Percentiles rank a stretch among this genome's conserved stretches.
These are phyloP conservation scores for Odontamblyopus lacepedii DNA, from an alignment of 2,797 vertebrate genomes.

Conservation along the genomic window DNA sequence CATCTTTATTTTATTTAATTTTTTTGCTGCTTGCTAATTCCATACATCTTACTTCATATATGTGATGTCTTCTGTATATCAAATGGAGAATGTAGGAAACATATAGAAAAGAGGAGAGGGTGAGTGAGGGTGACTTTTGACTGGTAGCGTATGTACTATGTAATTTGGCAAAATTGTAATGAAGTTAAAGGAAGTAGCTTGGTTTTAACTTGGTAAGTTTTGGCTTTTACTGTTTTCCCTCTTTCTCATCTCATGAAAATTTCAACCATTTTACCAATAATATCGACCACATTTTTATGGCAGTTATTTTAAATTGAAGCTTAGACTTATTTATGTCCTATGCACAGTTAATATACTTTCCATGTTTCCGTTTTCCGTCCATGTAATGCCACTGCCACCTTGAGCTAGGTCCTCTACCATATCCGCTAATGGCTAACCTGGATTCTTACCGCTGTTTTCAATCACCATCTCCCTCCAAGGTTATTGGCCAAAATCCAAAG, in stretches of 20 bases:
- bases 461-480: conserved; percentile 77
- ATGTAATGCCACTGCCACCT: conserved; percentile 46
- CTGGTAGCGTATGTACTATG: not conserved
- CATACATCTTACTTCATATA: too few species aligned
- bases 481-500: conserved; percentile 79
- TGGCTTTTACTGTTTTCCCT: not conserved
- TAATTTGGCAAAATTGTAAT: not conserved
- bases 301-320: conserved; percentile 13
- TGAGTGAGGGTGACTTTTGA: too few species aligned
- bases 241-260: not conserved
- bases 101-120: too few species aligned
- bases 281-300: not conserved
- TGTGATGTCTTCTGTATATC: too few species aligned
- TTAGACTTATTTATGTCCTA: conserved; percentile 3
- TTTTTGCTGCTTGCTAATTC: too few species aligned
- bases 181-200: not conserved
- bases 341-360: not conserved
- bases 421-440: conserved; percentile 75
- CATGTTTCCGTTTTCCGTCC: conserved; percentile 23
- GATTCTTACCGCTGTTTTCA: conserved; percentile 76
- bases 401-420: conserved; percentile 47
- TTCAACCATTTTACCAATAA: not conserved
- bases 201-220: not conserved
- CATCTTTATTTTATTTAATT: too few species aligned
- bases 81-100: too few species aligned